Evolutionary conservation across 2,888 invertebrate genomes (phyloP), one percentile per base, ranked within the genome.

Genomic region (Zaprionus lineosus): DNA sequence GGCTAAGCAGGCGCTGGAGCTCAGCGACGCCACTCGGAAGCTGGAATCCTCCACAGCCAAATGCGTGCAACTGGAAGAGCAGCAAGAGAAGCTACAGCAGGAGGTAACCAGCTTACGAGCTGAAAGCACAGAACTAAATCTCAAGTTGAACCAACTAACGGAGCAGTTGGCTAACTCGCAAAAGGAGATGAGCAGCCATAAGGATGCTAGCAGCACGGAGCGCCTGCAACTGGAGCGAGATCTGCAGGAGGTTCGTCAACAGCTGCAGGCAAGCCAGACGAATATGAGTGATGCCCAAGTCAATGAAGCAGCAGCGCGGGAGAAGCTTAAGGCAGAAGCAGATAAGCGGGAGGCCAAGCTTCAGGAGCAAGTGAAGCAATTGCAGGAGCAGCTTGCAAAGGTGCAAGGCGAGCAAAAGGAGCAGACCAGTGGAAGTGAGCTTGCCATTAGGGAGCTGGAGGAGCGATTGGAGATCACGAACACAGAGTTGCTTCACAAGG

Each of bases 391-490:
- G 18, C 55, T 86, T 0, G 18, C 34, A 1, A 44, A 51, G 7
- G 31, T 57, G 0, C 74, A 81, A 14, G 18, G 24, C 16, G 46
- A 61, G 34, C 53, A 79, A 16, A 65, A 72, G 44, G 53, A 77
- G 9, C 73, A 86, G 8, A 68, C 67, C 26, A 78, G 72, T 24
- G 66, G 62, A 16, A 77, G 47, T 1, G 65, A 64, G 5, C 51
- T 71, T 31, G 44, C 70, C 1, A 39, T 87, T 3, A 70, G 72
- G 28, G 79, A 84, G 36, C 59, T 88, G 33, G 59, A 82, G 6
- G 79, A 79, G 19, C 62, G 77, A 0, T 34, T 87, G 18, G 84
- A 87, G 2, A 74, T 86, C 5, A 69, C 82, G 0, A 74, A 62
- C 9, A 19, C 63, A 0, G 87, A 88, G 2, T 51, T 77, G 2